phyloP scores from a whole-genome alignment of 2,113 vertebrate species.

The Odontophorus gujanensis region DNA sequence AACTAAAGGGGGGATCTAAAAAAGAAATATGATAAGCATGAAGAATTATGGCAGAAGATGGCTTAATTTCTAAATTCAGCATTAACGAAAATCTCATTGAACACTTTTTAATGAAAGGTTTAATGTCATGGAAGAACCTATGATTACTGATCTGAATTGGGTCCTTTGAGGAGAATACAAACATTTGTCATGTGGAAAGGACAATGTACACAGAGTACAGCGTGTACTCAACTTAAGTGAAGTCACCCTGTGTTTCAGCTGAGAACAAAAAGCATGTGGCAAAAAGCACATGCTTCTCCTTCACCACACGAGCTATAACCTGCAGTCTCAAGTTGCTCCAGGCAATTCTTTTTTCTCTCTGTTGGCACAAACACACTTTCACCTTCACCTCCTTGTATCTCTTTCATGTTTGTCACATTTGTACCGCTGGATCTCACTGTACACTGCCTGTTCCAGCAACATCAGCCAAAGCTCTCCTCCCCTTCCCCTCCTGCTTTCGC shows the following conservation, averaged over 20 bases:
- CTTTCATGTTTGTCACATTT: background rate
- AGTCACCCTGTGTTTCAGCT: background rate
- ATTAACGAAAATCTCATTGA: background rate
- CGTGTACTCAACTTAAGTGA: background rate
- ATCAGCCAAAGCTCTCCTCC: background rate
- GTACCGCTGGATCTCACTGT: background rate
- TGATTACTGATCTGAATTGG: background rate
- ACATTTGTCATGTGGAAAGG: background rate
- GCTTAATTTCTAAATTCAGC: background rate
- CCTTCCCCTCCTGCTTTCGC: background rate
- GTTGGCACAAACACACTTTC: background rate
- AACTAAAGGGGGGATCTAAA: background rate
- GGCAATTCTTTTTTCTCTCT: background rate
- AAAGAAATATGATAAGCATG: background rate
- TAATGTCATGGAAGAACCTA: background rate
- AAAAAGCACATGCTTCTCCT: background rate
- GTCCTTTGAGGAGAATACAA: background rate
- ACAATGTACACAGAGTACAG: background rate
- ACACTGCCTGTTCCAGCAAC: background rate
- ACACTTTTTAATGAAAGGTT: background rate
- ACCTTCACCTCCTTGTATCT: background rate
- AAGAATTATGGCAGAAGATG: background rate
- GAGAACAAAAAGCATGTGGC: background rate
- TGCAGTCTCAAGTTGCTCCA: background rate
- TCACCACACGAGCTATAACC: background rate